Evolutionary conservation across 2,888 invertebrate species (phyloP), one percentile per base, ranked within the genome.

Genomic region (Callinectes sapidus): DNA sequence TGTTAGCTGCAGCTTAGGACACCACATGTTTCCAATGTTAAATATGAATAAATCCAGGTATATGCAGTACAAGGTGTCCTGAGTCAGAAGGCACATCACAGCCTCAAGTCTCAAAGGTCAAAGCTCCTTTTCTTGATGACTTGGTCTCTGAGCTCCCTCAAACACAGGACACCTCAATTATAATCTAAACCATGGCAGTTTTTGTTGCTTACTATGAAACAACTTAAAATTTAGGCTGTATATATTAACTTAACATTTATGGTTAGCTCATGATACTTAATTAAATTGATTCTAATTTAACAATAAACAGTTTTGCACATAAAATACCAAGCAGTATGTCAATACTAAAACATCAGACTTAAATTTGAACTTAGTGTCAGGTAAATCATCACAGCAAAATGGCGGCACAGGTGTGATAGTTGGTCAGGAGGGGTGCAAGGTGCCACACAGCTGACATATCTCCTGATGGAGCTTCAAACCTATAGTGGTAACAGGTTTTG

Each of bases 341-440:
- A 90, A 92, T 87, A 90, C 77, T 85, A 92, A 86, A 90, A 85
- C 66, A 42, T 90, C 77, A 91, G 77, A 77, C 89, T 89, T 55
- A 39, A 35, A 90, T 92, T 92, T 92, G 92, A 92, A 92, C 92
- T 92, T 81, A 92, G 86, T 90, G 87, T 92, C 92, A 92, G 92
- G 92, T 92, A 92, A 90, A 77, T 87, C 87, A 90, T 92, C 92
- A 90, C 92, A 92, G 92, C 90, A 87, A 87, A 71, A 90, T 90
- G 92, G 90, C 71, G 90, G 90, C 87, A 90, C 92, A 92, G 92
- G 77, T 89, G 85, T 85, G 81, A 88, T 42, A 35, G 77, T 86
- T 18, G 86, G 89, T 86, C 42, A 35, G n/a, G 35, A 32, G 88
- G 28, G 55, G 88, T 16, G 61, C 32, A 81, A 32, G 71, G 71